Conservation (phyloP, 2,888 invertebrate genomes). For the Drosophila colorata region DNA sequence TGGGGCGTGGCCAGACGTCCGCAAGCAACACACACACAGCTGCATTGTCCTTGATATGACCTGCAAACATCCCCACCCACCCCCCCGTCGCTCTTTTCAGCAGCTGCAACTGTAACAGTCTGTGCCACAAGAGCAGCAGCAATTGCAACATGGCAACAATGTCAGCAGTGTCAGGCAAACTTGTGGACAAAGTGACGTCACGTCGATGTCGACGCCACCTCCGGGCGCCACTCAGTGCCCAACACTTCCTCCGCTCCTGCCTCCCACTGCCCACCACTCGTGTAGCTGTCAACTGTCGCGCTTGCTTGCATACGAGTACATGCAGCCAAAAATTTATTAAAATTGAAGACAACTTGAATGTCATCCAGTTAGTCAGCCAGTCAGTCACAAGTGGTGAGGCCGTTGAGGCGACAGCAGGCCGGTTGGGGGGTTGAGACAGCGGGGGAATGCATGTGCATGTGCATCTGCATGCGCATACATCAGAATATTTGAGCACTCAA, state of each 20-base stretch:
- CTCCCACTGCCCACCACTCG: conserved; percentile 3
- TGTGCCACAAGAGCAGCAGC: conserved; percentile 40
- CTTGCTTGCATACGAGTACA: conserved; percentile 58
- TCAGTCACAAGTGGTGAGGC: conserved; percentile 10
- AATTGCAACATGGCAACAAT: conserved; percentile 51
- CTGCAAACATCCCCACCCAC: conserved; percentile 1
- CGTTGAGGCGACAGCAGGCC: too few relatives aligned
- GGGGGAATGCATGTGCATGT: neutral
- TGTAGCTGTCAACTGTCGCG: conserved; percentile 73
- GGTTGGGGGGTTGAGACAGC: too few relatives aligned
- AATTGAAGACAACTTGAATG: conserved; percentile 67
- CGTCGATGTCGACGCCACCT: conserved; percentile 35
- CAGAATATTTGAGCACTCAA: conserved; percentile 9
- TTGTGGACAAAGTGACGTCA: conserved; percentile 50
- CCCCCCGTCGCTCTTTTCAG: too few relatives aligned
- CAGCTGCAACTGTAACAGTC: conserved; percentile 45
- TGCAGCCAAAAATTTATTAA: conserved; percentile 70
- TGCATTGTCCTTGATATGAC: conserved; percentile 71
- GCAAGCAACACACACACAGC: conserved; percentile 19
- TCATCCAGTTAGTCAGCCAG: conserved; percentile 46
- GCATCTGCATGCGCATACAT: neutral
- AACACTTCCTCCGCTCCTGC: neutral
- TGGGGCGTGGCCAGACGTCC: conserved; percentile 39
- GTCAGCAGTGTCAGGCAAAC: conserved; percentile 25
- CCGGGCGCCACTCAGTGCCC: neutral